Percentiles rank a stretch among this genome's conserved stretches.
phyloP scores from a whole-genome alignment of 2,113 vertebrate genomes.

The Lepidiolamprologus cunningtoni region DNA sequence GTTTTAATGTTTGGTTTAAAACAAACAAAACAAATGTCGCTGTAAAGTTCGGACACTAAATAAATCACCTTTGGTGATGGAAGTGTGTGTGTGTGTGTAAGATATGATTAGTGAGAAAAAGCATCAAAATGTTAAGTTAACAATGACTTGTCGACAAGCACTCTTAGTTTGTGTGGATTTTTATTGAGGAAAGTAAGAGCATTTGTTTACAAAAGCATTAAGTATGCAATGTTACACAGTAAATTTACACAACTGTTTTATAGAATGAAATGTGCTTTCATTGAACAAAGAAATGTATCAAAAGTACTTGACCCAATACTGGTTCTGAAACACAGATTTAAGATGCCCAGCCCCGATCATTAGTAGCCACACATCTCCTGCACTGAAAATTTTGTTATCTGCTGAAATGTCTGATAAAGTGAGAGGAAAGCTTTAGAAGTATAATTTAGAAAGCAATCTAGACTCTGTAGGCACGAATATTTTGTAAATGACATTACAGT shows the following conservation, averaged over 20 bases:
- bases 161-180: slow-evolving; percentile 17
- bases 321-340: neutral
- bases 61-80: slow-evolving; percentile 57
- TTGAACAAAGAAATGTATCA: slow-evolving; percentile 42
- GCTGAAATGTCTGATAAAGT: neutral
- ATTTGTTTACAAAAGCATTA: slow-evolving; percentile 59
- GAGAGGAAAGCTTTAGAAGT: slow-evolving; percentile 6
- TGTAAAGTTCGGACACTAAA: slow-evolving; percentile 51
- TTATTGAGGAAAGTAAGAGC: slow-evolving; percentile 61
- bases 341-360: slow-evolving; percentile 17
- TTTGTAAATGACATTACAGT: slow-evolving; percentile 26
- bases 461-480: slow-evolving; percentile 26
- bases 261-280: slow-evolving; percentile 53
- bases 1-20: slow-evolving; percentile 65
- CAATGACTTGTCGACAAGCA: neutral
- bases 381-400: neutral
- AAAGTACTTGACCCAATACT: slow-evolving; percentile 38
- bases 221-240: slow-evolving; percentile 36
- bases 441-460: slow-evolving; percentile 1
- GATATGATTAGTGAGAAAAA: neutral
- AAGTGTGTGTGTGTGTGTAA: neutral
- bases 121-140: neutral
- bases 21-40: slow-evolving; percentile 57
- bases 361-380: neutral
- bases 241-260: slow-evolving; percentile 24